Percentiles rank a stretch among this genome's conserved stretches.
Conservation (phyloP, 2,113 vertebrate genomes). For the Dromiciops gliroides region DNA sequence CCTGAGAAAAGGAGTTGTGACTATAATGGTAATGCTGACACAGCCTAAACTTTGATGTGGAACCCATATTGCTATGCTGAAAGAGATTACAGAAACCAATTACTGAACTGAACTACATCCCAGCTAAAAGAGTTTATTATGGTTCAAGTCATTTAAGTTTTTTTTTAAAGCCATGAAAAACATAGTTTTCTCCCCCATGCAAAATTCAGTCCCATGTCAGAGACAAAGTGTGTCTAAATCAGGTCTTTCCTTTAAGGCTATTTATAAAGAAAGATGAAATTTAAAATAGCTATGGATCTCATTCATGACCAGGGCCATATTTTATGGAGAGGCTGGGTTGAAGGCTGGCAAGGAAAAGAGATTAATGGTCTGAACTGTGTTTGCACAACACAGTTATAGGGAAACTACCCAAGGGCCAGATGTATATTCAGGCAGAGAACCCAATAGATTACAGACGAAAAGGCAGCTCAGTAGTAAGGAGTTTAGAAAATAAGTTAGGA, state of each 20-base stretch:
- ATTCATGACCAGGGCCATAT: constrained; percentile 62
- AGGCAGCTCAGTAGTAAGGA: background rate
- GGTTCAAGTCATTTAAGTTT: constrained; percentile 64
- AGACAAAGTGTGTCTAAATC: constrained; percentile 46
- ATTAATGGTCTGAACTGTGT: background rate
- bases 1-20: constrained; percentile 44
- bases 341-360: background rate
- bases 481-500: background rate
- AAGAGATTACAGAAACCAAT: constrained; percentile 70
- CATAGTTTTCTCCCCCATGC: constrained; percentile 32
- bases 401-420: background rate
- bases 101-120: constrained; percentile 72
- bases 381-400: background rate
- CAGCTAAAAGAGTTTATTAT: constrained; percentile 79
- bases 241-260: constrained; percentile 40
- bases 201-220: constrained; percentile 69
- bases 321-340: constrained; percentile 10
- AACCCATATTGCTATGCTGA: constrained; percentile 70
- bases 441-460: background rate
- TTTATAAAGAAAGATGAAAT: constrained; percentile 63
- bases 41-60: constrained; percentile 59
- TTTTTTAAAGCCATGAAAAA: constrained; percentile 57
- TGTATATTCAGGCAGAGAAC: background rate
- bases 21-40: constrained; percentile 68
- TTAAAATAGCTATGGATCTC: constrained; percentile 60